phyloP scores from a whole-genome alignment of 2,797 vertebrate species.

The Oreortyx pictus region DNA sequence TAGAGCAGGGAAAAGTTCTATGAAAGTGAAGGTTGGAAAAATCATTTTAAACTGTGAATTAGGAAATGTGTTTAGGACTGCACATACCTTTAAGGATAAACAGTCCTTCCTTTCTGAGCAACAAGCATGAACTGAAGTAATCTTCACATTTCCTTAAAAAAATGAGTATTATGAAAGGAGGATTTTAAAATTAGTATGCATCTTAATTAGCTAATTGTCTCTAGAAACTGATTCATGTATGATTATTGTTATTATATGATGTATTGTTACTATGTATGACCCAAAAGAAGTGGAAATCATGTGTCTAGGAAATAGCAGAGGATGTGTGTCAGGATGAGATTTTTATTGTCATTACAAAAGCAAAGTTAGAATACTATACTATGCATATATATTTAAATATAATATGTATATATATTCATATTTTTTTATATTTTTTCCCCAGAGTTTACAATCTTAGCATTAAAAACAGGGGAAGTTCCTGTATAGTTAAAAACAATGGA shows the following conservation, averaged over 20 bases:
- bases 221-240: neutral
- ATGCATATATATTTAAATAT: too few relatives aligned
- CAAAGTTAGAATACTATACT: neutral
- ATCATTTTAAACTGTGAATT: neutral
- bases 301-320: neutral
- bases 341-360: neutral
- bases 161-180: neutral
- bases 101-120: neutral
- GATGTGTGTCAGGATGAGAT: neutral
- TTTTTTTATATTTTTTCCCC: neutral
- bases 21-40: neutral
- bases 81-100: neutral
- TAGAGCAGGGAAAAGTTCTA: neutral
- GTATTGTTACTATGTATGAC: neutral
- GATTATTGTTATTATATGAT: neutral
- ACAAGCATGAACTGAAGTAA: neutral
- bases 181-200: neutral
- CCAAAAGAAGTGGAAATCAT: neutral
- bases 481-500: neutral
- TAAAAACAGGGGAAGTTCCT: neutral
- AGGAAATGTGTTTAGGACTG: neutral
- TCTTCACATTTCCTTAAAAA: neutral
- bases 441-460: neutral
- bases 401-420: too few relatives aligned
- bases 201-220: neutral